These are phyloP conservation scores for Myzus persicae DNA, from an alignment of 1,140 invertebrate genomes.

Conservation along the genomic window DNA sequence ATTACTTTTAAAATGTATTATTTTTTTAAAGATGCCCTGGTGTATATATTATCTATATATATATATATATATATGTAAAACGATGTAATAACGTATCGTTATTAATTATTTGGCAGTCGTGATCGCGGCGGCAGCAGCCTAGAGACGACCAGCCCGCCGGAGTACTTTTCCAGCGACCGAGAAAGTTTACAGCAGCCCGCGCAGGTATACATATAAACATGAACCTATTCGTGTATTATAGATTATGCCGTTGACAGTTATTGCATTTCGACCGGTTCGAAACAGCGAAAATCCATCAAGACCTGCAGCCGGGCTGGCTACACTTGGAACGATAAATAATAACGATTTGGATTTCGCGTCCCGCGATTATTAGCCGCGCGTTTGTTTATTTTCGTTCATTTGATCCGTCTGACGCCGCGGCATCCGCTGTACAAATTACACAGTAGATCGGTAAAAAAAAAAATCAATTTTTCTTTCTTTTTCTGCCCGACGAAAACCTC, in stretches of 20 bases:
- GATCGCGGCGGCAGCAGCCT: neutral
- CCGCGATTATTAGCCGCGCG: neutral
- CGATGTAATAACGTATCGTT: too few species aligned
- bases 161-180: neutral
- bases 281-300: neutral
- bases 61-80: too few species aligned
- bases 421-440: neutral
- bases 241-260: constrained; percentile 24
- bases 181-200: neutral
- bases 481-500: neutral
- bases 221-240: neutral
- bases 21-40: too few species aligned
- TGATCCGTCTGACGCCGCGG: neutral
- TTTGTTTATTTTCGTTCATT: neutral
- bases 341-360: neutral
- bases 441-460: neutral
- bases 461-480: neutral
- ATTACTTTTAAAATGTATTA: too few species aligned
- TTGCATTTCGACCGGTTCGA: constrained; percentile 1
- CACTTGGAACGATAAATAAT: neutral
- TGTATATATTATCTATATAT: too few species aligned
- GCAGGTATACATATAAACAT: neutral
- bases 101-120: neutral
- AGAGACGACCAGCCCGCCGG: too few species aligned
- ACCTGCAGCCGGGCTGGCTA: neutral